A percentile compares a stretch with the other conserved stretches of the same genome.
These are phyloP conservation scores for Coreius guichenoti DNA, from an alignment of 2,797 vertebrate species.

Conservation along the genomic window DNA sequence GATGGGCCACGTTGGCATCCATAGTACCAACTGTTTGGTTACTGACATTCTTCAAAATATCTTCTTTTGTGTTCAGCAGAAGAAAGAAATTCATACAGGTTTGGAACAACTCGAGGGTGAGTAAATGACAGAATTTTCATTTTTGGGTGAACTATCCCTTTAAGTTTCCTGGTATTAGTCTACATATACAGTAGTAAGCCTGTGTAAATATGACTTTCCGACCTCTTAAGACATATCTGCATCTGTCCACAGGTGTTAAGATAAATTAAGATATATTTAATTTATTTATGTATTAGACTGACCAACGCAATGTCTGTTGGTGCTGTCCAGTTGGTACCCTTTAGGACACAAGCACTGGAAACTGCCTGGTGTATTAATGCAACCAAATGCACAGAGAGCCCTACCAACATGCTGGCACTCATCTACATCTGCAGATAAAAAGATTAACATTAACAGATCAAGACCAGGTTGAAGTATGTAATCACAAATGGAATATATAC, in stretches of 20 bases:
- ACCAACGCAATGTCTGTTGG: constrained; percentile 67
- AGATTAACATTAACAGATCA: background rate
- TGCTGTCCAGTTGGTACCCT: constrained; percentile 63
- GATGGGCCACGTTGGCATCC: no score
- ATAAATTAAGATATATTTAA: background rate
- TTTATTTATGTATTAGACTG: no score
- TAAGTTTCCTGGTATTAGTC: background rate
- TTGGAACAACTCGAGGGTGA: background rate
- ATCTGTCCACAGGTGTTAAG: background rate
- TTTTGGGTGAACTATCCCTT: background rate
- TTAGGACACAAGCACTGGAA: constrained; percentile 69
- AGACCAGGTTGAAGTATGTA: background rate
- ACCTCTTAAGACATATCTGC: background rate
- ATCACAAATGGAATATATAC: background rate
- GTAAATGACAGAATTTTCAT: background rate
- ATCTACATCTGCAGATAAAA: constrained; percentile 68
- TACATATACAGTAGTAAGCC: background rate
- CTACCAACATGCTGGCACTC: constrained; percentile 66
- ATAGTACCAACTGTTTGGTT: no score
- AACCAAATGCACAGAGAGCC: constrained; percentile 68
- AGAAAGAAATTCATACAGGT: background rate
- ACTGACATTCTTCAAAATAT: no score
- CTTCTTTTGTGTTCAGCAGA: no score
- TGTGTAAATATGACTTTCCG: background rate
- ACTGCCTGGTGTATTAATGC: constrained; percentile 70